These are phyloP conservation scores for Haliaeetus leucogaster DNA, from an alignment of 2,113 vertebrate species.

Conservation along the genomic window DNA sequence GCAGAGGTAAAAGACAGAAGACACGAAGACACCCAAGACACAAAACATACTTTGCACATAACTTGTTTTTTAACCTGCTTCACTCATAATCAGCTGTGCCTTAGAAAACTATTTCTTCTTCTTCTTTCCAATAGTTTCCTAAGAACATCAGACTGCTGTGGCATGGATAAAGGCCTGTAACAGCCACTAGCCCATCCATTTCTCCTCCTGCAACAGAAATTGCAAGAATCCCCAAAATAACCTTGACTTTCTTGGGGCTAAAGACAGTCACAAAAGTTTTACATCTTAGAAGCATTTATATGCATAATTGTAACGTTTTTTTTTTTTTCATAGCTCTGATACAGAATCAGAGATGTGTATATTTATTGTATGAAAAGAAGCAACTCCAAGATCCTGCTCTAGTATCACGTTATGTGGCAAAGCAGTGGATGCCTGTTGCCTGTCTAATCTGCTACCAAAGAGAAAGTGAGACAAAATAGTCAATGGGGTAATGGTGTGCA, in stretches of 20 bases:
- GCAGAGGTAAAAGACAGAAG: not conserved
- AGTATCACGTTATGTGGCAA: not conserved
- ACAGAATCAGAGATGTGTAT: not conserved
- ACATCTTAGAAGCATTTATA: not conserved
- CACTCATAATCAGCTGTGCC: not conserved
- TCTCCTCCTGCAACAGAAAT: not conserved
- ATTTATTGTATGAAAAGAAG: not conserved
- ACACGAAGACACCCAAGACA: not conserved
- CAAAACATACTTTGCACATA: not conserved
- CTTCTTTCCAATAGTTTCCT: not conserved
- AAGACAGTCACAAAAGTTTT: constrained; percentile 8
- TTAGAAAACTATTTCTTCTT: not conserved
- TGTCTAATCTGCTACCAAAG: not conserved
- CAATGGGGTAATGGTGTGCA: not conserved
- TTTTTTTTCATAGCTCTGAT: not conserved
- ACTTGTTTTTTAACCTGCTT: not conserved
- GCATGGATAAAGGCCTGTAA: not conserved
- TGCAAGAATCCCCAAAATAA: not conserved
- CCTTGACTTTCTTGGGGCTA: not conserved
- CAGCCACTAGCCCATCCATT: not conserved
- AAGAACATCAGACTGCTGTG: not conserved
- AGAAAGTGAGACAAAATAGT: not conserved
- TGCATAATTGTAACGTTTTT: not conserved
- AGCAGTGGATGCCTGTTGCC: not conserved
- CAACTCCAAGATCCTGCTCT: not conserved